phyloP scores from a whole-genome alignment of 35 echinoderm and acorn worm genomes.

The Eucidaris tribuloides region DNA sequence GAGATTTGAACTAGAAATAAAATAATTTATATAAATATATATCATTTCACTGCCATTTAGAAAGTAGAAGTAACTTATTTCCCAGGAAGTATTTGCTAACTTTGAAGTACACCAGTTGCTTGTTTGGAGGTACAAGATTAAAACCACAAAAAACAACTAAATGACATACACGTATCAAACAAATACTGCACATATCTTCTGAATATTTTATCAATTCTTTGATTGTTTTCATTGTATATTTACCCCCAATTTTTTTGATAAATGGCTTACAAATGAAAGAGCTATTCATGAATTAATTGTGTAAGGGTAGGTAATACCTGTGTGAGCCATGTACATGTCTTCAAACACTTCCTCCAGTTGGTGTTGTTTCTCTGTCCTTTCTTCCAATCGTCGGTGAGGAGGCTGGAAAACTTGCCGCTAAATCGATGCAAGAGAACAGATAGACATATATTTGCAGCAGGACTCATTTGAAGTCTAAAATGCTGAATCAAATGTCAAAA shows the following conservation, averaged over 20 bases:
- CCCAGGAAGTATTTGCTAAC: too few relatives aligned
- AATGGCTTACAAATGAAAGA: not conserved
- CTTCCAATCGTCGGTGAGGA: constrained; percentile 81
- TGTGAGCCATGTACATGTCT: constrained; percentile 99
- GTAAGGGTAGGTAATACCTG: too few relatives aligned
- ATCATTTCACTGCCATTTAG: too few relatives aligned
- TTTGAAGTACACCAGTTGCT: too few relatives aligned
- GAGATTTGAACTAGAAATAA: too few relatives aligned
- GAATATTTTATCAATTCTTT: not conserved
- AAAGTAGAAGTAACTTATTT: too few relatives aligned
- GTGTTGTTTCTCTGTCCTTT: constrained; percentile 70
- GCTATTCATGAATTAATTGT: too few relatives aligned
- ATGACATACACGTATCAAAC: not conserved
- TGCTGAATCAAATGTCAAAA: too few relatives aligned
- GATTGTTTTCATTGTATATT: not conserved
- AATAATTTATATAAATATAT: too few relatives aligned
- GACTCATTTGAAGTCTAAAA: too few relatives aligned
- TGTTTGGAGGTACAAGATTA: too few relatives aligned
- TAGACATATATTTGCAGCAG: not conserved
- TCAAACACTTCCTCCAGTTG: constrained; percentile 93
- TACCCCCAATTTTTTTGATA: not conserved
- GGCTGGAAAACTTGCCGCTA: constrained; percentile 96
- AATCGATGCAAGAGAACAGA: not conserved
- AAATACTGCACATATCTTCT: not conserved
- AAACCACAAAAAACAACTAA: too few relatives aligned